Percentiles rank a stretch among this genome's conserved stretches.
These are phyloP conservation scores for Octodonta nipae DNA, from an alignment of 2,888 invertebrate species.

Conservation along the genomic window DNA sequence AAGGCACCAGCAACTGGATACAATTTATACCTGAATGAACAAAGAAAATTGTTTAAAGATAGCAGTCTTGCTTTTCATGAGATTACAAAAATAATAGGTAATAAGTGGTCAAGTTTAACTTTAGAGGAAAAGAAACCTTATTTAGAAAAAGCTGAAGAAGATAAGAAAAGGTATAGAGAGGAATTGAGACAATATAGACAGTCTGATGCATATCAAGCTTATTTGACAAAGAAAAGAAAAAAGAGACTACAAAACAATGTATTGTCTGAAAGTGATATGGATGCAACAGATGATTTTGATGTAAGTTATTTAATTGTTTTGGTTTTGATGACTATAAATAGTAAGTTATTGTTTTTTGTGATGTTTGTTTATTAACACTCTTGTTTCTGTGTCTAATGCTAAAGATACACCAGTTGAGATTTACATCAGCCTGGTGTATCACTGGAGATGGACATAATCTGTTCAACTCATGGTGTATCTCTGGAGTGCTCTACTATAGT, in stretches of 20 bases:
- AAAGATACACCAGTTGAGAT: too few species aligned
- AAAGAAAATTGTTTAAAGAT: conserved; percentile 41
- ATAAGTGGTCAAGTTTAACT: conserved; percentile 41
- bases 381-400: too few species aligned
- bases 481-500: too few species aligned
- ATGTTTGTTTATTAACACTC: too few species aligned
- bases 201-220: conserved; percentile 42
- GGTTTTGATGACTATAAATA: too few species aligned
- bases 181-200: conserved; percentile 43
- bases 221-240: conserved; percentile 39
- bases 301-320: conserved; percentile 28
- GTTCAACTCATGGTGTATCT: too few species aligned
- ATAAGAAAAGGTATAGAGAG: conserved; percentile 41
- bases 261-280: conserved; percentile 38
- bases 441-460: too few species aligned
- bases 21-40: conserved; percentile 42
- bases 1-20: conserved; percentile 47
- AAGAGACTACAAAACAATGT: conserved; percentile 35
- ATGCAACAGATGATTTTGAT: conserved; percentile 41
- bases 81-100: conserved; percentile 39
- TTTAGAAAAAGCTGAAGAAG: conserved; percentile 41
- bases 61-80: conserved; percentile 40
- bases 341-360: too few species aligned
- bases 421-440: too few species aligned
- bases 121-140: conserved; percentile 42